phyloP scores from a whole-genome alignment of 1,140 invertebrate genomes.

The Hetaerina americana region DNA sequence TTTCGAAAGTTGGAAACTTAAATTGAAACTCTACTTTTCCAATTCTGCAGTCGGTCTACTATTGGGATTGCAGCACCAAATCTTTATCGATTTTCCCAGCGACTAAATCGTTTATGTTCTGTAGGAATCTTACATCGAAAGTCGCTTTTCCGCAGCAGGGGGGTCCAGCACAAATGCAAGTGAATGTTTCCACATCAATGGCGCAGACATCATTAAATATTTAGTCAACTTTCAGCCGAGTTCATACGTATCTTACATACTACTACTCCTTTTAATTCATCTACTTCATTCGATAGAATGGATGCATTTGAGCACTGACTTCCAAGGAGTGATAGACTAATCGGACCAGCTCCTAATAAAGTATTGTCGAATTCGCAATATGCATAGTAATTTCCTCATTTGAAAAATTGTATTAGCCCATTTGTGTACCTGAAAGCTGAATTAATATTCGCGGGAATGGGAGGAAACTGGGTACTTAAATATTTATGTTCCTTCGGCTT shows the following conservation, averaged over 20 bases:
- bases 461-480: neutral
- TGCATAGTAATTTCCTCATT: neutral
- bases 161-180: neutral
- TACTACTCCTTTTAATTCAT: neutral
- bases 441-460: neutral
- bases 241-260: neutral
- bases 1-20: neutral
- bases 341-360: neutral
- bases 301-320: neutral
- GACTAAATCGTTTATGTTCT: neutral
- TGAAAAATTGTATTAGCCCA: no score
- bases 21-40: neutral
- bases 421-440: neutral
- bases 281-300: neutral
- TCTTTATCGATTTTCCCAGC: neutral
- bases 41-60: neutral
- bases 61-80: neutral
- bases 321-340: neutral
- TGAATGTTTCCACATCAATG: neutral
- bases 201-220: no score
- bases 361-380: neutral
- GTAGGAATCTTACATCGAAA: neutral
- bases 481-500: neutral
- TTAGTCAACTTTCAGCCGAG: no score
- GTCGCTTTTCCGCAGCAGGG: neutral